These are phyloP conservation scores for Formicarius rufipectus DNA, from an alignment of 2,113 vertebrate genomes.

Conservation along the genomic window DNA sequence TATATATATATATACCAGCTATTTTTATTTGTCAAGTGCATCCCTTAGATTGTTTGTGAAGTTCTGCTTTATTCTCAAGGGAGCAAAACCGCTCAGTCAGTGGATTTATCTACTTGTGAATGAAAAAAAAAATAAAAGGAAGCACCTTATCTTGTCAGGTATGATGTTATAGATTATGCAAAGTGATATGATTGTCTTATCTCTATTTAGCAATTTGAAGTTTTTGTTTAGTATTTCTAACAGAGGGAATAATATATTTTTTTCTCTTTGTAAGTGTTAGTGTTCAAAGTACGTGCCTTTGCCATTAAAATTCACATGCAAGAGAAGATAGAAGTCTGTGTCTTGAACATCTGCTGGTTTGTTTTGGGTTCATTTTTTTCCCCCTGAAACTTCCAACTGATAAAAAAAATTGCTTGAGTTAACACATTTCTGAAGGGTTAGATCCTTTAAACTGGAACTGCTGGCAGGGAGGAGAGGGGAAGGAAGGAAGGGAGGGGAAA, in stretches of 20 bases:
- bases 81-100: neutral
- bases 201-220: neutral
- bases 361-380: conserved; percentile 13
- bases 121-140: conserved; percentile 42
- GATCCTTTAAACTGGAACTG: conserved; percentile 49
- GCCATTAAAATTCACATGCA: conserved; percentile 22
- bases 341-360: conserved; percentile 59
- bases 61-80: neutral
- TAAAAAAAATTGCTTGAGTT: conserved; percentile 48
- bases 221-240: conserved; percentile 17
- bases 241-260: conserved; percentile 4
- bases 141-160: conserved; percentile 15
- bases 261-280: conserved; percentile 27
- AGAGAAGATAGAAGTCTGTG: conserved; percentile 37
- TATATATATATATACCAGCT: too few relatives aligned
- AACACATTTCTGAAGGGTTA: conserved; percentile 48
- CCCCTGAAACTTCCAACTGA: conserved; percentile 47
- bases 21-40: neutral
- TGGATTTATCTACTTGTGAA: neutral
- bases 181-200: neutral
- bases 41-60: neutral
- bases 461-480: conserved; percentile 6
- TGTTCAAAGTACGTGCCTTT: conserved; percentile 45
- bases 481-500: conserved; percentile 60
- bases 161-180: neutral